phyloP scores from a whole-genome alignment of 1,140 invertebrate species.

The Diploscapter pachys region DNA sequence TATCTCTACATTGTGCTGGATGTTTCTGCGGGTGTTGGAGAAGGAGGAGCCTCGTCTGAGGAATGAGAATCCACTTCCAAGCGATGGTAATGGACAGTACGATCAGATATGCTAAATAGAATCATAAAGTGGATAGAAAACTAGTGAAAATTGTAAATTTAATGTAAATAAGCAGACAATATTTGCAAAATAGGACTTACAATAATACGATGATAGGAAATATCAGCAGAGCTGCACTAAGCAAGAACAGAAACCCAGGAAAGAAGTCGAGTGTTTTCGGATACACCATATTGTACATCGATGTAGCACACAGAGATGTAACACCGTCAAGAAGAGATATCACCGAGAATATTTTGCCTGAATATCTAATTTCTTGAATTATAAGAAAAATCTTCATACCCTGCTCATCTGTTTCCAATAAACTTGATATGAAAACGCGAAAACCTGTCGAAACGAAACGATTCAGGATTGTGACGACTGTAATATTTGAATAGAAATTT shows the following conservation, averaged over 20 bases:
- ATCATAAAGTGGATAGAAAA: no score
- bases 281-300: slow-evolving; percentile 53
- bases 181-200: not conserved
- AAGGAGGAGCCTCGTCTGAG: no score
- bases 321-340: slow-evolving; percentile 47
- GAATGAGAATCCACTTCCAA: no score
- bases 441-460: slow-evolving; percentile 51
- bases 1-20: no score
- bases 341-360: slow-evolving; percentile 41
- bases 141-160: no score
- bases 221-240: slow-evolving; percentile 19
- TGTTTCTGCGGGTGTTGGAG: no score
- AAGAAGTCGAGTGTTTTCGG: slow-evolving; percentile 48
- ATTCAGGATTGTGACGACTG: slow-evolving; percentile 40
- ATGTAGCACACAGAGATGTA: slow-evolving; percentile 46
- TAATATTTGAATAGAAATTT: slow-evolving; percentile 12
- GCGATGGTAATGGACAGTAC: no score
- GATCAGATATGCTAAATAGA: no score
- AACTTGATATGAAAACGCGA: slow-evolving; percentile 42
- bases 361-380: not conserved
- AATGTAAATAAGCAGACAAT: no score
- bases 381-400: slow-evolving; percentile 39
- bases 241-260: slow-evolving; percentile 35
- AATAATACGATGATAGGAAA: slow-evolving; percentile 12
- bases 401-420: slow-evolving; percentile 44